Evolutionary conservation across 2,797 vertebrate species (phyloP).

Genomic region (Acestrorhynchus altus): DNA sequence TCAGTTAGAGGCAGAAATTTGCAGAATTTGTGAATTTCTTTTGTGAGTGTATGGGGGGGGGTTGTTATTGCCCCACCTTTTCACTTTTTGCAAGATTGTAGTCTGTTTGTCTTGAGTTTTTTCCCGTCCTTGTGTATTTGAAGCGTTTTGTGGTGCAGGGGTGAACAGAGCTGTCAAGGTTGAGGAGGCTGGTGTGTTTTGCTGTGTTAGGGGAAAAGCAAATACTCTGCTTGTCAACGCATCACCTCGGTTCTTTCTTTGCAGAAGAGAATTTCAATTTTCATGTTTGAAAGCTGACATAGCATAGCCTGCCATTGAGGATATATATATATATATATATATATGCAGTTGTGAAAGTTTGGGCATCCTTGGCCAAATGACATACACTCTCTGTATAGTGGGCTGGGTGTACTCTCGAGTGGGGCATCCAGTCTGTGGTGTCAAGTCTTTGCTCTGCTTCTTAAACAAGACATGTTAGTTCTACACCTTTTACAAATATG

Average conservation of each 20-base stretch:
- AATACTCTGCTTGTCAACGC: conserved; percentile 70
- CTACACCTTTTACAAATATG: too few species aligned
- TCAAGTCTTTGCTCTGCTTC: too few species aligned
- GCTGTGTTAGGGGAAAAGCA: conserved; percentile 67
- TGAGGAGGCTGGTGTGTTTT: conserved; percentile 71
- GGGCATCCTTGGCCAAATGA: too few species aligned
- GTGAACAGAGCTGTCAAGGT: conserved; percentile 66
- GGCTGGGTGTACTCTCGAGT: too few species aligned
- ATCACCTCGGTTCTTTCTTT: conserved; percentile 71
- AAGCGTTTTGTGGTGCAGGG: conserved; percentile 40
- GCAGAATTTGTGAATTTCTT: not conserved
- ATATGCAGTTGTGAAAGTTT: too few species aligned
- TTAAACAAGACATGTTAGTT: too few species aligned
- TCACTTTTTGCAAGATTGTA: conserved; percentile 67
- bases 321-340: conserved; percentile 43
- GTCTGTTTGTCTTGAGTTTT: conserved; percentile 50
- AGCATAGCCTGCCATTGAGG: conserved; percentile 84
- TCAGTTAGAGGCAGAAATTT: conserved; percentile 79
- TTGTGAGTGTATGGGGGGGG: conserved; percentile 66
- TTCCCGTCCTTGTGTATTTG: conserved; percentile 19
- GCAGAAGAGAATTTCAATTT: conserved; percentile 78
- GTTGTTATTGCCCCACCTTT: conserved; percentile 63
- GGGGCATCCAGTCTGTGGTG: too few species aligned
- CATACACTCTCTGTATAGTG: too few species aligned
- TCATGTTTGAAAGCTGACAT: conserved; percentile 83